These are phyloP conservation scores for Acomys russatus DNA, from an alignment of 2,797 vertebrate genomes.

Conservation along the genomic window DNA sequence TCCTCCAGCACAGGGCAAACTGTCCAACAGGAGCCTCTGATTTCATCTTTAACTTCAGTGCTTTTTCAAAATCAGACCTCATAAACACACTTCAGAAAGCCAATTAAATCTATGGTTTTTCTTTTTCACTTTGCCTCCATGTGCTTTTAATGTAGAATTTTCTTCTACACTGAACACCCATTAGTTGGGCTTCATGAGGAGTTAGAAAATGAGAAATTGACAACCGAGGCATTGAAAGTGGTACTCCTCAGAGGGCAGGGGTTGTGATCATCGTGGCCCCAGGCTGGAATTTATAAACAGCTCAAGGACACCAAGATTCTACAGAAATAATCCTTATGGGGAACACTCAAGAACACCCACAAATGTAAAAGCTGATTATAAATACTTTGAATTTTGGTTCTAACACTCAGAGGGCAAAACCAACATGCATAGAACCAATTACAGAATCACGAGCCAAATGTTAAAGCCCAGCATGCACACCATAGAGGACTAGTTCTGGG, in stretches of 20 bases:
- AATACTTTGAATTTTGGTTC: conserved; percentile 53
- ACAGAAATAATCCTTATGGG: not conserved
- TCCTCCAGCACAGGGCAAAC: not conserved
- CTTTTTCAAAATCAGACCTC: not conserved
- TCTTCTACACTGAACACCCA: not conserved
- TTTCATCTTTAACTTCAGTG: not conserved
- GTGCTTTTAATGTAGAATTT: not conserved
- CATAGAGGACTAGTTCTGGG: no score
- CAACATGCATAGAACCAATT: not conserved
- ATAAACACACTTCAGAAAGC: not conserved
- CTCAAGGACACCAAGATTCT: not conserved
- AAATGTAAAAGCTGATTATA: not conserved
- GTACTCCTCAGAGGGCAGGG: not conserved
- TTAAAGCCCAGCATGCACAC: not conserved
- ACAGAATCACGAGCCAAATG: not conserved
- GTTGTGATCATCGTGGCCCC: not conserved
- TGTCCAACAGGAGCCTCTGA: not conserved
- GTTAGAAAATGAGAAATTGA: not conserved
- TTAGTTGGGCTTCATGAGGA: no score
- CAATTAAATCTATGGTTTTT: not conserved
- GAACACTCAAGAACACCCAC: conserved; percentile 13
- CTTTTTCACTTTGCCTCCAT: not conserved
- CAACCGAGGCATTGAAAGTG: not conserved
- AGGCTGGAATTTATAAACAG: conserved; percentile 5
- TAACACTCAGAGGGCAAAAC: conserved; percentile 19